Conservation (phyloP, 2,113 vertebrate species). For the Danio rerio region DNA sequence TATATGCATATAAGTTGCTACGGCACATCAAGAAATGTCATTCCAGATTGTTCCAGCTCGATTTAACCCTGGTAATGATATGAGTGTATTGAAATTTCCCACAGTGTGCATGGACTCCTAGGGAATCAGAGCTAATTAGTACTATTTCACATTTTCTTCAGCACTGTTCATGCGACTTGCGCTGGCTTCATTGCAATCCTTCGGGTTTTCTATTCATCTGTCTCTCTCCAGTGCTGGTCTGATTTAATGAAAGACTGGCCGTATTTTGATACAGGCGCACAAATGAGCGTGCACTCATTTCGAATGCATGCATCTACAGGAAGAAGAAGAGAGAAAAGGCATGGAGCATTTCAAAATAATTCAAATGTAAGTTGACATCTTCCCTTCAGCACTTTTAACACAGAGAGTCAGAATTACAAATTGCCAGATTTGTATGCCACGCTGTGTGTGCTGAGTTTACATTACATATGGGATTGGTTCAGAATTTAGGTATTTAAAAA, state of each 20-base stretch:
- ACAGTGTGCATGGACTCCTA: not conserved
- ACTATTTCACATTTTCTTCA: not conserved
- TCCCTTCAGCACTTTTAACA: slow-evolving; percentile 34
- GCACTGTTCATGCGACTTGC: not conserved
- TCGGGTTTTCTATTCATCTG: slow-evolving; percentile 14
- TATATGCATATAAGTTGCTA: no score
- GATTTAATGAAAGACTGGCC: slow-evolving; percentile 38
- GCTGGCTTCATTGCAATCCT: slow-evolving; percentile 8
- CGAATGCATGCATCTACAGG: slow-evolving; percentile 8
- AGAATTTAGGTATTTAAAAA: not conserved
- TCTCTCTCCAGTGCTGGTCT: not conserved
- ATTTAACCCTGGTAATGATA: slow-evolving; percentile 6
- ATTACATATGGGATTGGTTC: slow-evolving; percentile 12
- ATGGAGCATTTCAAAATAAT: slow-evolving; percentile 21
- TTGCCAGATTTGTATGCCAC: slow-evolving; percentile 1
- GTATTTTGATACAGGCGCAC: slow-evolving; percentile 11
- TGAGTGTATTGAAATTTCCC: not conserved
- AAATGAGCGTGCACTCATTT: slow-evolving; percentile 27
- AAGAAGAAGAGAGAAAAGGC: not conserved
- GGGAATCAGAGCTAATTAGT: not conserved
- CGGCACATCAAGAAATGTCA: not conserved
- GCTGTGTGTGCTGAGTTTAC: not conserved
- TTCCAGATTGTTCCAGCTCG: not conserved
- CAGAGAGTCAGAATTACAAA: slow-evolving; percentile 12
- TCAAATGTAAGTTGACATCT: slow-evolving; percentile 19